phyloP scores from a whole-genome alignment of 2,888 invertebrate genomes.

The Hylaea fasciaria region DNA sequence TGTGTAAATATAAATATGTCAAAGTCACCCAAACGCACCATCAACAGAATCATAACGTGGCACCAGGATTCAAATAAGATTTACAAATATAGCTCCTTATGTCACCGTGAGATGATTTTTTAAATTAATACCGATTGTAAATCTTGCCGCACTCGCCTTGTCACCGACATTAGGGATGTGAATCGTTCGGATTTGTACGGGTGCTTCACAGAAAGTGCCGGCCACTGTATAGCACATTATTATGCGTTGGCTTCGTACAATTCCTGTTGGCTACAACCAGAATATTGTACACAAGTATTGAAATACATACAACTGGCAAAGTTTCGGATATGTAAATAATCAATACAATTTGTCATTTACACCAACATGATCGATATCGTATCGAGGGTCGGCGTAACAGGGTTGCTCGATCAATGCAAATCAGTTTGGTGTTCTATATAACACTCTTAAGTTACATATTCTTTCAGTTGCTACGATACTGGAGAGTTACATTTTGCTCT shows the following conservation, averaged over 20 bases:
- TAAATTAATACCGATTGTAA: constrained; percentile 78
- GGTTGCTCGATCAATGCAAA: no score
- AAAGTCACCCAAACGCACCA: constrained; percentile 30
- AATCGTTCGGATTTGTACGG: not conserved
- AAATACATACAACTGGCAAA: no score
- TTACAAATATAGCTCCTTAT: constrained; percentile 69
- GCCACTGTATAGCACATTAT: not conserved
- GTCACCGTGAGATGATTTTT: constrained; percentile 69
- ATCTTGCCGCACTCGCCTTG: constrained; percentile 67
- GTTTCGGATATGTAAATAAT: no score
- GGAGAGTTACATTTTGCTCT: no score
- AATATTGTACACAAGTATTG: no score
- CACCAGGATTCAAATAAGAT: constrained; percentile 53
- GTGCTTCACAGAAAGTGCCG: not conserved
- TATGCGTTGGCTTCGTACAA: not conserved
- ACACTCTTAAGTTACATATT: no score
- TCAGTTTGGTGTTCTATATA: no score
- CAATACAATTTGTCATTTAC: no score
- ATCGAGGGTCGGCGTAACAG: no score
- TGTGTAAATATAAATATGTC: constrained; percentile 11
- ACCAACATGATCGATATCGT: no score
- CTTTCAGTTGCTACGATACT: no score
- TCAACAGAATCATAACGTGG: constrained; percentile 28
- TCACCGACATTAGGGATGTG: constrained; percentile 48
- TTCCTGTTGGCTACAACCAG: no score